Evolutionary conservation across 2,888 invertebrate species (phyloP).

Genomic region (Drosophila paranaensis): DNA sequence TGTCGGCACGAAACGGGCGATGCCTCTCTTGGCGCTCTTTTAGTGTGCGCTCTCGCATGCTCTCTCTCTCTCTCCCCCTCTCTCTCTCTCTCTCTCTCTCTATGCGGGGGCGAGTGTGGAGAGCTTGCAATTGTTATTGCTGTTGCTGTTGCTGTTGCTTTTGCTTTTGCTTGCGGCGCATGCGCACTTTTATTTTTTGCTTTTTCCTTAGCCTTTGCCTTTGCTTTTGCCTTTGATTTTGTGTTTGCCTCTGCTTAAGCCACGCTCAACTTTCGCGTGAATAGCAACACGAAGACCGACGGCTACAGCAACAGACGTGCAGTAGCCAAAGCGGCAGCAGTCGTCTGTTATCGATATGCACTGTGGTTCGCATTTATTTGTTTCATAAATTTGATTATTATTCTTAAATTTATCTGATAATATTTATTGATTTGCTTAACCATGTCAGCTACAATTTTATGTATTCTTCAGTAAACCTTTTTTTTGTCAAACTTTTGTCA

Average conservation of each 20-base stretch:
- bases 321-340: slow-evolving; percentile 60
- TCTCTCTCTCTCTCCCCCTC: slow-evolving; percentile 23
- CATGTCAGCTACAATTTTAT: not conserved
- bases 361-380: slow-evolving; percentile 27
- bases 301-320: slow-evolving; percentile 45
- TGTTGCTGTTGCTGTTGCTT: slow-evolving; percentile 12
- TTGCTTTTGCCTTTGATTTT: slow-evolving; percentile 40
- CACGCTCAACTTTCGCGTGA: slow-evolving; percentile 73
- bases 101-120: slow-evolving; percentile 41
- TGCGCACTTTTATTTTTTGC: slow-evolving; percentile 49
- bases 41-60: slow-evolving; percentile 21
- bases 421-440: not conserved
- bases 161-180: slow-evolving; percentile 56
- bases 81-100: slow-evolving; percentile 20
- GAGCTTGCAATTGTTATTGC: slow-evolving; percentile 55
- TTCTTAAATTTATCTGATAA: not conserved
- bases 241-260: slow-evolving; percentile 43
- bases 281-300: slow-evolving; percentile 25
- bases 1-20: slow-evolving; percentile 21
- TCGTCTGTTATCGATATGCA: slow-evolving; percentile 31
- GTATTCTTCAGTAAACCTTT: too few species aligned
- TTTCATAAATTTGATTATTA: not conserved
- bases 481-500: not conserved
- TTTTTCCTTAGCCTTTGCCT: slow-evolving; percentile 33
- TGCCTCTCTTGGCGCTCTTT: slow-evolving; percentile 33